Percentiles rank a stretch among this genome's conserved stretches.
These are phyloP conservation scores for Shinisaurus crocodilurus DNA, from an alignment of 2,113 vertebrate species.

Conservation along the genomic window DNA sequence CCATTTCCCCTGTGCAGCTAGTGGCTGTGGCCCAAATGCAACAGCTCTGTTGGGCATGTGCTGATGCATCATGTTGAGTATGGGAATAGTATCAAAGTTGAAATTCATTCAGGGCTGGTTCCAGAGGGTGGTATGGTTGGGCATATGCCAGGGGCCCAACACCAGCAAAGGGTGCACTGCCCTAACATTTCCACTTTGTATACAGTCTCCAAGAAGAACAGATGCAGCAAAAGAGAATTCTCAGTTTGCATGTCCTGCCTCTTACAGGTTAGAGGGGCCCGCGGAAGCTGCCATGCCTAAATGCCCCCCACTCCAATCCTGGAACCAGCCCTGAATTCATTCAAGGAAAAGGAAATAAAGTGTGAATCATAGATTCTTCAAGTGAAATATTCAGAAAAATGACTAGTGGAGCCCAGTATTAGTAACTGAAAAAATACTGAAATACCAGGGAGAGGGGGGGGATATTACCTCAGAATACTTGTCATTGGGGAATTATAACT, in stretches of 20 bases:
- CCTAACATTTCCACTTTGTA: background rate
- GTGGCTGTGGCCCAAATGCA: slow-evolving; percentile 35
- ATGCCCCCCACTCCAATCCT: background rate
- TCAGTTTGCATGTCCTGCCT: background rate
- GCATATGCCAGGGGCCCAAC: background rate
- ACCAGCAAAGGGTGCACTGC: background rate
- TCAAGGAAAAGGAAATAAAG: background rate
- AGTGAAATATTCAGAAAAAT: background rate
- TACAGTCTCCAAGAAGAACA: background rate
- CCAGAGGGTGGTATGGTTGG: background rate
- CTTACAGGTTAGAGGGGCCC: background rate
- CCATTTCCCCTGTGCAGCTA: slow-evolving; percentile 36
- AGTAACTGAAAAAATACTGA: background rate
- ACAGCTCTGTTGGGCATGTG: slow-evolving; percentile 16
- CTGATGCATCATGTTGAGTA: slow-evolving; percentile 30
- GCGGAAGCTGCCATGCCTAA: background rate
- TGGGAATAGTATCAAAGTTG: slow-evolving; percentile 26
- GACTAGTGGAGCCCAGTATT: background rate
- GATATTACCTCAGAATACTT: background rate
- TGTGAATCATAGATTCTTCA: background rate
- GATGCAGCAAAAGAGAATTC: background rate
- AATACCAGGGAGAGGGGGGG: background rate
- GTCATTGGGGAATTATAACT: background rate
- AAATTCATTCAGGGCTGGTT: background rate
- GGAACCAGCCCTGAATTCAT: background rate